Evolutionary conservation across 2,113 vertebrate genomes (phyloP).

Genomic region (Tamias sibiricus): DNA sequence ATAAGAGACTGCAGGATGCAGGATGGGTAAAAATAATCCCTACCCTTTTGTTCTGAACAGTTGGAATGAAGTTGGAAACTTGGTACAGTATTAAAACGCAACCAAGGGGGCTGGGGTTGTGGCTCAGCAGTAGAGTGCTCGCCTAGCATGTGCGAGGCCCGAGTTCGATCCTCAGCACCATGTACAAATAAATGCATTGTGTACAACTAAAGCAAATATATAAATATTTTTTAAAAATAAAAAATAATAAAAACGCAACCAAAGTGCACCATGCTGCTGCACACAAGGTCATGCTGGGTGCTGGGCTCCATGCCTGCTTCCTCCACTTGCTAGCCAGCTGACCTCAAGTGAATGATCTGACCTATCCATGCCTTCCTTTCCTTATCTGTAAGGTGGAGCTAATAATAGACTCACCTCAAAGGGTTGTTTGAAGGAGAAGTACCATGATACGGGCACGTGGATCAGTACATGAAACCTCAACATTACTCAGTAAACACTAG

Average conservation of each 20-base stretch:
- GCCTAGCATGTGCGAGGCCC: no score
- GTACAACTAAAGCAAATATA: no score
- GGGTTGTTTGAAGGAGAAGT: not conserved
- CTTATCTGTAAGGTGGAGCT: not conserved
- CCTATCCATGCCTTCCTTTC: not conserved
- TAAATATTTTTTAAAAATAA: no score
- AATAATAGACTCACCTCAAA: not conserved
- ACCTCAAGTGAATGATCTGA: not conserved
- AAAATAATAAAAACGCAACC: not conserved
- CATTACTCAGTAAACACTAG: not conserved
- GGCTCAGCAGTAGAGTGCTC: no score
- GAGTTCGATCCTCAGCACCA: no score
- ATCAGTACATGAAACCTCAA: not conserved
- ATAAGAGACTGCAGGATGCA: not conserved
- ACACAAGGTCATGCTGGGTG: not conserved
- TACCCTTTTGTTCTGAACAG: not conserved
- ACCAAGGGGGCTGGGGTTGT: no score
- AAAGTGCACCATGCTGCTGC: rapidly evolving
- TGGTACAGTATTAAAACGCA: not conserved
- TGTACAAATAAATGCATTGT: no score
- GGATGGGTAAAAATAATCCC: not conserved
- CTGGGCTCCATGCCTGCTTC: not conserved
- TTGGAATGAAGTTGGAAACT: not conserved
- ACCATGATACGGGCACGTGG: not conserved
- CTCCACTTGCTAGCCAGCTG: not conserved